These are phyloP conservation scores for Coturnix japonica DNA, from an alignment of 2,113 vertebrate species.

Conservation along the genomic window DNA sequence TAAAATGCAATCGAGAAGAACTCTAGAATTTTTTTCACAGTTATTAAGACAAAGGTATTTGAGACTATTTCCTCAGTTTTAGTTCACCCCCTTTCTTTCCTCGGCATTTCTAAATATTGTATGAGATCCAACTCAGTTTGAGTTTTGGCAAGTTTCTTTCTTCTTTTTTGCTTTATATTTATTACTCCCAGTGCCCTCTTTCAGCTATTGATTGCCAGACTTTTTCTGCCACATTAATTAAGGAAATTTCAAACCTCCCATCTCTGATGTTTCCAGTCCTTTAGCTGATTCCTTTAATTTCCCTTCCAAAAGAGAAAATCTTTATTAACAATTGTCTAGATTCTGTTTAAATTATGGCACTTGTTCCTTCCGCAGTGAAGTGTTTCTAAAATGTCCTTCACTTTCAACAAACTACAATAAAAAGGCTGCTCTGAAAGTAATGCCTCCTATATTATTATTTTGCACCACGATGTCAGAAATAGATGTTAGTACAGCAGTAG, in stretches of 20 bases:
- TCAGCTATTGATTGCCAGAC: neutral
- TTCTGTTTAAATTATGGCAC: neutral
- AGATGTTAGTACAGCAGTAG: neutral
- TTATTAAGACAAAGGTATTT: neutral
- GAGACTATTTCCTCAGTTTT: neutral
- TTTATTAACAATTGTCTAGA: neutral
- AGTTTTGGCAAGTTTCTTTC: neutral
- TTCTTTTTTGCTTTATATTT: neutral
- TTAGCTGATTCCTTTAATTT: neutral
- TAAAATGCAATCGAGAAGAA: neutral
- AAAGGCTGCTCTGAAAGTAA: neutral
- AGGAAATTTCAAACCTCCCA: neutral
- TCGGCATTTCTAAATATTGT: neutral
- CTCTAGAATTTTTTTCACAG: neutral
- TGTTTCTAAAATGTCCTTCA: neutral
- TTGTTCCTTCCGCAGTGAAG: neutral
- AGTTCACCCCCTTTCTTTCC: neutral
- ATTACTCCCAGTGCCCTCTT: neutral
- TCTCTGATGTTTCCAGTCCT: neutral
- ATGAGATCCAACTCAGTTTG: neutral
- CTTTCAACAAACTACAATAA: neutral
- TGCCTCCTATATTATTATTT: neutral
- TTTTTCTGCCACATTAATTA: constrained; percentile 2
- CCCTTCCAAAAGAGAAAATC: neutral
- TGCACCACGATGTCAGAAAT: neutral